Percentiles rank a stretch among this genome's conserved stretches.
Conservation (phyloP, 2,888 invertebrate genomes). For the Dinocampus coccinellae region DNA sequence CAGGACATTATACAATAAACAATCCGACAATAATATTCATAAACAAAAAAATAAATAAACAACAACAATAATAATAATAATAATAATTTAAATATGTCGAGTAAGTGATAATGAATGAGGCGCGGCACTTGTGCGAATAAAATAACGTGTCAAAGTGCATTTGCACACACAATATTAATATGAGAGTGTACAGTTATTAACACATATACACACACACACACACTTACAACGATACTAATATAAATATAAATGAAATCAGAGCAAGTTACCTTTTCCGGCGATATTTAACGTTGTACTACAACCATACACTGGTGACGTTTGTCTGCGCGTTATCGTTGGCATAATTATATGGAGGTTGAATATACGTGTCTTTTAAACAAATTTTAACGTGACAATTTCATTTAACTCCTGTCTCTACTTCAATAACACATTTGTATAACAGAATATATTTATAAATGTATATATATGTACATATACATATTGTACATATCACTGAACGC, state of each 20-base stretch:
- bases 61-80: background rate
- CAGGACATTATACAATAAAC: too few species aligned
- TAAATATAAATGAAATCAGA: background rate
- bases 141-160: conserved; percentile 18
- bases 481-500: background rate
- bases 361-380: conserved; percentile 24
- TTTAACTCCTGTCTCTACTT: background rate
- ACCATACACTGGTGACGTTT: conserved; percentile 41
- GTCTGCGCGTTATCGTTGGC: conserved; percentile 43
- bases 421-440: background rate
- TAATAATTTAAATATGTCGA: background rate
- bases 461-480: background rate
- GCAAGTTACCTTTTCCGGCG: conserved; percentile 45
- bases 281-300: conserved; percentile 39
- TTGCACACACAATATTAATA: background rate
- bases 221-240: background rate
- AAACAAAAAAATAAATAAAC: background rate
- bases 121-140: conserved; percentile 24
- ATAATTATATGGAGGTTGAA: conserved; percentile 43
- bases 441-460: background rate
- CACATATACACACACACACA: background rate
- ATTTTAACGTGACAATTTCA: conserved; percentile 14
- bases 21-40: too few species aligned
- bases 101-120: conserved; percentile 4
- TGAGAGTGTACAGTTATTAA: conserved; percentile 8